A percentile compares a stretch with the other conserved stretches of the same genome.
Conservation (phyloP, 92 coral and sea anemone genomes). For the Diadumene lineata region DNA sequence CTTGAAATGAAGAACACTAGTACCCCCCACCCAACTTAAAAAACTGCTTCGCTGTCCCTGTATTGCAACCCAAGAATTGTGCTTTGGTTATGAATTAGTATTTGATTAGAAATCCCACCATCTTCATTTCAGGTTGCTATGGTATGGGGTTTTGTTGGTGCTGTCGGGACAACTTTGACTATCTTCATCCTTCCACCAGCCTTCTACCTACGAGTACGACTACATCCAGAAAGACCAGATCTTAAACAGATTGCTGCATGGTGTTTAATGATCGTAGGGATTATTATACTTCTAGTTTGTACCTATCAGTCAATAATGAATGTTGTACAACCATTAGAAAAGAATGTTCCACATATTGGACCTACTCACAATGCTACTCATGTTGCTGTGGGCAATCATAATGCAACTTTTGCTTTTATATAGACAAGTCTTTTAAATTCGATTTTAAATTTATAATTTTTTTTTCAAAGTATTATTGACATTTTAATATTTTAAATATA, state of each 20-base stretch:
- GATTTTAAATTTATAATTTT: background rate
- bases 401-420: background rate
- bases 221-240: slow-evolving; percentile 80
- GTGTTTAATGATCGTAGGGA: slow-evolving; percentile 75
- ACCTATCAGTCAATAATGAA: slow-evolving; percentile 83
- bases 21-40: no score
- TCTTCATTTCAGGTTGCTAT: slow-evolving; percentile 67
- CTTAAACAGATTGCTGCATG: slow-evolving; percentile 85
- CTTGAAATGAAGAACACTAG: no score
- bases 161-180: slow-evolving; percentile 69
- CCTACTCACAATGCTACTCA: background rate
- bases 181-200: slow-evolving; percentile 87
- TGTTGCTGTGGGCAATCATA: no score
- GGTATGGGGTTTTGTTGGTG: slow-evolving; percentile 94
- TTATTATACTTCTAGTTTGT: slow-evolving; percentile 59
- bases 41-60: no score
- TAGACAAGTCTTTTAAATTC: no score
- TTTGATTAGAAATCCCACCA: background rate
- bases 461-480: background rate
- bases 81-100: no score
- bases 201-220: slow-evolving; percentile 79
- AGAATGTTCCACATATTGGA: background rate
- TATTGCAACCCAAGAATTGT: no score
- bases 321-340: slow-evolving; percentile 67
- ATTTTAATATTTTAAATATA: no score